phyloP scores from a whole-genome alignment of 2,797 vertebrate species.

The Gymnothorax javanicus region DNA sequence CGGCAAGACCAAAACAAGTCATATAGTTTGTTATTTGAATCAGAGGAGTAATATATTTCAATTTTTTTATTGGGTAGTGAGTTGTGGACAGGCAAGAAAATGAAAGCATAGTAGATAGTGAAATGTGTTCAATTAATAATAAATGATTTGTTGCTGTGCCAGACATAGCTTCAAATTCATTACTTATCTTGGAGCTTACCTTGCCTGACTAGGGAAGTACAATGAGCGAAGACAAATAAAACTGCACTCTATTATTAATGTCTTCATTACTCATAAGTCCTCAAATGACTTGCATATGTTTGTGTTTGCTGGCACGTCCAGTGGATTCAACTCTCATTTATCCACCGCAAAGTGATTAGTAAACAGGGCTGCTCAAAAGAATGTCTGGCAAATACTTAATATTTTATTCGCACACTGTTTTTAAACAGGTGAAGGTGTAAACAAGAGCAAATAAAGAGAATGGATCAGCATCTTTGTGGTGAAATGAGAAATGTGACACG shows the following conservation, averaged over 20 bases:
- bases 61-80: not conserved
- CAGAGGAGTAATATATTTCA: not conserved
- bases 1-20: not conserved
- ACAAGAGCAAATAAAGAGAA: not conserved
- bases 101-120: not conserved
- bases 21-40: not conserved
- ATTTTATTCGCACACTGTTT: constrained; percentile 7
- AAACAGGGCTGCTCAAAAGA: not conserved
- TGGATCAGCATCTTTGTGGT: not conserved
- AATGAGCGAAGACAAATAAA: not conserved
- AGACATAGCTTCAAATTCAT: not conserved
- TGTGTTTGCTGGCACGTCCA: not conserved
- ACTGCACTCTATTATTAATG: not conserved
- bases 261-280: not conserved
- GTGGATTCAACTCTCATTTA: not conserved
- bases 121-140: not conserved
- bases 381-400: not conserved
- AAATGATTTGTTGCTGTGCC: not conserved
- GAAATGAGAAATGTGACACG: not conserved
- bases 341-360: not conserved
- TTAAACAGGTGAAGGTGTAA: not conserved
- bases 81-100: not conserved
- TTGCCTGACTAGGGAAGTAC: not conserved
- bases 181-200: not conserved
- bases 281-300: not conserved